Conservation (phyloP, 2,888 invertebrate species). For the Apodemia mormo region DNA sequence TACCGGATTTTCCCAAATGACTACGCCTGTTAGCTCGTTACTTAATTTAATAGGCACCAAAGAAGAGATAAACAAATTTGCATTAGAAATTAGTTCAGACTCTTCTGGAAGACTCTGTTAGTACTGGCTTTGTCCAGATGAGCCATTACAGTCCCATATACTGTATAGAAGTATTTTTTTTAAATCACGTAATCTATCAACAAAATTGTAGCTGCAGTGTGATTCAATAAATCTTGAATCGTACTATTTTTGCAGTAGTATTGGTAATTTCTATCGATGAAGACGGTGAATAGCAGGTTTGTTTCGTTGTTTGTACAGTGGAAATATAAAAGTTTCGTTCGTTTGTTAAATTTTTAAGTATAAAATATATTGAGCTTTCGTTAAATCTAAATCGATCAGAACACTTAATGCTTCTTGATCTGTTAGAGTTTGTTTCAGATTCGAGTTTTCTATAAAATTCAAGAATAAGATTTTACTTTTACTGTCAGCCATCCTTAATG, state of each 20-base stretch:
- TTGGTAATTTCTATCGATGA: constrained; percentile 13
- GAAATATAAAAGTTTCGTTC: constrained; percentile 22
- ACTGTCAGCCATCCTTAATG: not conserved
- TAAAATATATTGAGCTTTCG: constrained; percentile 28
- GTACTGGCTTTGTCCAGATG: too few species aligned
- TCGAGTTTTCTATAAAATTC: constrained; percentile 7
- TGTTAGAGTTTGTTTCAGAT: not conserved
- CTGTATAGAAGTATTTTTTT: not conserved
- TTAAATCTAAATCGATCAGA: constrained; percentile 29
- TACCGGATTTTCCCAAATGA: too few species aligned
- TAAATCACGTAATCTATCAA: not conserved
- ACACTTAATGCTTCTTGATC: constrained; percentile 27
- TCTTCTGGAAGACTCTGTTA: too few species aligned
- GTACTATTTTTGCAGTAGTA: not conserved
- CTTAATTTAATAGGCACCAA: too few species aligned
- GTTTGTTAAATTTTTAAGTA: constrained; percentile 25
- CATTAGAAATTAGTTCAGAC: too few species aligned
- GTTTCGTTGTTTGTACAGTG: constrained; percentile 20
- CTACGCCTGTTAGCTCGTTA: too few species aligned
- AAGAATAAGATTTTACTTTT: not conserved
- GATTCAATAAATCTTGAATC: not conserved
- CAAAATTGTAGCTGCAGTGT: not conserved
- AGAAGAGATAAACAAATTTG: too few species aligned
- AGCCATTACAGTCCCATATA: too few species aligned
- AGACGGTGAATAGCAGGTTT: constrained; percentile 20